Evolutionary conservation across 1,140 invertebrate genomes (phyloP).

Genomic region (Pseudachorutes palmiensis): DNA sequence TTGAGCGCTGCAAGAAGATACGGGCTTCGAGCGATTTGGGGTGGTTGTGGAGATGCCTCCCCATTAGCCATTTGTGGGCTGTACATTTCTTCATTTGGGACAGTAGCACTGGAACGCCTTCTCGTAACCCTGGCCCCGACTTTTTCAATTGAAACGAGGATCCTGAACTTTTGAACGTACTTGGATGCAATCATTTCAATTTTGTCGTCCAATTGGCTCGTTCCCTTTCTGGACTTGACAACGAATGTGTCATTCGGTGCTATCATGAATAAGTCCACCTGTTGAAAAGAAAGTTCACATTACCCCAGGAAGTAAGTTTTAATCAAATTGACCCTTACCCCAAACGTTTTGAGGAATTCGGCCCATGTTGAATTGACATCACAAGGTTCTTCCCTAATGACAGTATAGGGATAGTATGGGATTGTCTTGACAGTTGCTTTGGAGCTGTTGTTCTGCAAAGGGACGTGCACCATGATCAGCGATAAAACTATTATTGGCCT

Average conservation of each 20-base stretch:
- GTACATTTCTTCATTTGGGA: too few relatives aligned
- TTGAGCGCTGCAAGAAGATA: not conserved
- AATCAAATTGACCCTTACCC: conserved; percentile 2
- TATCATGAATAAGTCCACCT: not conserved
- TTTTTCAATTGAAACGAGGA: not conserved
- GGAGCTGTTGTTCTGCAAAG: too few relatives aligned
- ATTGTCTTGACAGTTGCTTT: conserved; percentile 1
- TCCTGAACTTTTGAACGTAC: not conserved
- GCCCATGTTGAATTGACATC: not conserved
- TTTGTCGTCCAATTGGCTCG: not conserved
- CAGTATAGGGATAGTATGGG: not conserved
- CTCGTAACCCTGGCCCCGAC: too few relatives aligned
- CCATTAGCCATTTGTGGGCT: too few relatives aligned
- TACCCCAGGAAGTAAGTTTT: too few relatives aligned
- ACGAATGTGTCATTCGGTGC: not conserved
- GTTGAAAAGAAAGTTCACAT: too few relatives aligned
- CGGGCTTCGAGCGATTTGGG: not conserved
- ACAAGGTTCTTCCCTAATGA: not conserved
- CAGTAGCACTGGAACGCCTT: too few relatives aligned
- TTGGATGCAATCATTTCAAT: not conserved
- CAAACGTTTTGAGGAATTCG: not conserved
- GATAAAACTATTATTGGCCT: too few relatives aligned
- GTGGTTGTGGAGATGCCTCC: too few relatives aligned
- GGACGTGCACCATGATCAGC: too few relatives aligned
- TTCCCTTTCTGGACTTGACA: not conserved